phyloP scores from a whole-genome alignment of 2,888 invertebrate genomes.

The Pandemis corylana region DNA sequence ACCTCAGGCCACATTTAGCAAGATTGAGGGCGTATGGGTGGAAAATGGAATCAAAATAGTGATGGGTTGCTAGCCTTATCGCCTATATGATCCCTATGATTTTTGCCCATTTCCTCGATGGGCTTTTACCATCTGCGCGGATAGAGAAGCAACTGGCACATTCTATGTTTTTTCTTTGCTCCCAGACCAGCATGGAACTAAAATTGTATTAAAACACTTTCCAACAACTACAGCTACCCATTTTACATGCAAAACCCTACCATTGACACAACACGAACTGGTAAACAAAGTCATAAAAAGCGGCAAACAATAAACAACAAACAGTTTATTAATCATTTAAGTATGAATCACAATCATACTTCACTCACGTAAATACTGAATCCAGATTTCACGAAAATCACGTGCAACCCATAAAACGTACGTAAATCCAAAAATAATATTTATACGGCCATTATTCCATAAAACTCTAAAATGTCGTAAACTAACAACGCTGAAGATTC shows the following conservation, averaged over 20 bases:
- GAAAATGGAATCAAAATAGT: too few relatives aligned
- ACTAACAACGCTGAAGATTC: not conserved
- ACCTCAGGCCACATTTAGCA: too few relatives aligned
- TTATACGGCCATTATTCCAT: constrained; percentile 36
- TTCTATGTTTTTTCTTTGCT: too few relatives aligned
- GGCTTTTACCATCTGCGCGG: too few relatives aligned
- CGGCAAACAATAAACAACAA: constrained; percentile 30
- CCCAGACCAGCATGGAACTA: too few relatives aligned
- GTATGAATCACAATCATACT: constrained; percentile 12
- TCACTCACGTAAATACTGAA: constrained; percentile 32
- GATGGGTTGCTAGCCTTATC: too few relatives aligned
- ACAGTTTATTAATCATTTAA: constrained; percentile 21
- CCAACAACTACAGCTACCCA: too few relatives aligned
- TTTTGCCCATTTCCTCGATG: too few relatives aligned
- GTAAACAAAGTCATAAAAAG: constrained; percentile 9
- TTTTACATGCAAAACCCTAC: not conserved
- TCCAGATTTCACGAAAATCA: constrained; percentile 34
- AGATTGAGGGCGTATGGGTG: too few relatives aligned
- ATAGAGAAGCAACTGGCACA: too few relatives aligned
- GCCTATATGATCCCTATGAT: too few relatives aligned
- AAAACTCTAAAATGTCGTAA: constrained; percentile 35
- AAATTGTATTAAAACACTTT: too few relatives aligned
- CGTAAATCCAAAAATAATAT: constrained; percentile 42
- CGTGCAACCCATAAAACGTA: constrained; percentile 27
- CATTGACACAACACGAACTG: not conserved